Base-by-base conservation (phyloP, 2,113 vertebrate species). In the Gobius niger region DNA sequence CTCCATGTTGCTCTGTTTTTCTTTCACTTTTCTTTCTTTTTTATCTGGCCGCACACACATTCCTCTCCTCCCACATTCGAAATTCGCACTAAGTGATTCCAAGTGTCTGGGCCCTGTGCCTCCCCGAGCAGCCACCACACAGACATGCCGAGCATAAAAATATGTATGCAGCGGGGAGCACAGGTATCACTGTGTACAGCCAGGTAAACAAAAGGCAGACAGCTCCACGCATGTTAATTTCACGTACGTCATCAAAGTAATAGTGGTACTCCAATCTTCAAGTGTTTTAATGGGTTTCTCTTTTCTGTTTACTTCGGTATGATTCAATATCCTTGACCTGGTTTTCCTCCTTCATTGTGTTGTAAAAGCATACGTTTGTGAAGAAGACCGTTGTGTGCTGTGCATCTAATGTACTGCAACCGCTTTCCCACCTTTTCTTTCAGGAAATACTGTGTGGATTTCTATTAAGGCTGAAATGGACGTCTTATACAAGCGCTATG, bases 11-110 rank as follows among this genome's bases (percentile, higher is more conserved):
- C 82, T 90, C 82, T 90, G 86, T 89, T 91, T 92, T 88, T 90
- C 90, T 92, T 92, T 92, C 85, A 88, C 90, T 87, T 91, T 90
- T 90, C 84, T 85, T 83, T 90, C 24, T 81, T 91, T 92, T 60
- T 92, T 92, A 92, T 93, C 89, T 90, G 88, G 91, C 90, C 83
- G 78, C 75, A 85, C 90, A 93, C 75, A 85, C 90, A 93, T 93
- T 93, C 92, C 91, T 91, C 88, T 91, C 92, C 93, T 92, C 93
- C 93, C 87, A 93, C 92, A 91, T 90, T 90, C 75, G 41, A 90
- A 88, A 91, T 85, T 89, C 87, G 90, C 91, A 88, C 91, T 91
- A 93, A 93, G 92, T 91, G 89, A 92, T 91, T 93, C 91, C 92
- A 92, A 93, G 90, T 92, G 91, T 93, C 92, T 93, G 91, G 90